Conservation (phyloP, 2,888 invertebrate species). For the Odontothrips loti region DNA sequence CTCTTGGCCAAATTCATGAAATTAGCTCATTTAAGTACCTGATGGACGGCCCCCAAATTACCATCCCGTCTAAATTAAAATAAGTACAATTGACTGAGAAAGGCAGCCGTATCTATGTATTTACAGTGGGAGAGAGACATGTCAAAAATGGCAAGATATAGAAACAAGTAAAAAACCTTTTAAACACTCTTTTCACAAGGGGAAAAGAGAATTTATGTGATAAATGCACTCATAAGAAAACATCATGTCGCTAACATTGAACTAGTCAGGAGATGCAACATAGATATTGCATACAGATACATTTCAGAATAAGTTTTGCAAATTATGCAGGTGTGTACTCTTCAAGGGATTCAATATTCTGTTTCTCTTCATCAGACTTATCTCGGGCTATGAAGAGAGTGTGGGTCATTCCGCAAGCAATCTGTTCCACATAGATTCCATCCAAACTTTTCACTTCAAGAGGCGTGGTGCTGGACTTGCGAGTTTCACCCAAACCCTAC, state of each 20-base stretch:
- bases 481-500: slow-evolving; percentile 82
- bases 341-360: slow-evolving; percentile 57
- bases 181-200: background rate
- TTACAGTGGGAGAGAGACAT: background rate
- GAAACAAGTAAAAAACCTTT: background rate
- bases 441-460: slow-evolving; percentile 68
- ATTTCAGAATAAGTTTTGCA: background rate
- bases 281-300: background rate
- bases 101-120: background rate
- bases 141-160: background rate
- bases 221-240: background rate
- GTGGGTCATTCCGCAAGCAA: slow-evolving; percentile 83
- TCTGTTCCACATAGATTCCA: slow-evolving; percentile 50
- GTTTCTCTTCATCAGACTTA: slow-evolving; percentile 60
- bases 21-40: background rate
- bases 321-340: slow-evolving; percentile 44
- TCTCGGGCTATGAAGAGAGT: slow-evolving; percentile 66
- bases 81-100: background rate
- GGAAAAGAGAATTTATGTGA: background rate
- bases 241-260: background rate
- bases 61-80: background rate
- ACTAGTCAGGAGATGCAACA: background rate
- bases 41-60: background rate
- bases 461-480: slow-evolving; percentile 80
- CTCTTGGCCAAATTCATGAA: background rate